Evolutionary conservation across 2,888 invertebrate species (phyloP).

Genomic region (Drosophila ochracea): DNA sequence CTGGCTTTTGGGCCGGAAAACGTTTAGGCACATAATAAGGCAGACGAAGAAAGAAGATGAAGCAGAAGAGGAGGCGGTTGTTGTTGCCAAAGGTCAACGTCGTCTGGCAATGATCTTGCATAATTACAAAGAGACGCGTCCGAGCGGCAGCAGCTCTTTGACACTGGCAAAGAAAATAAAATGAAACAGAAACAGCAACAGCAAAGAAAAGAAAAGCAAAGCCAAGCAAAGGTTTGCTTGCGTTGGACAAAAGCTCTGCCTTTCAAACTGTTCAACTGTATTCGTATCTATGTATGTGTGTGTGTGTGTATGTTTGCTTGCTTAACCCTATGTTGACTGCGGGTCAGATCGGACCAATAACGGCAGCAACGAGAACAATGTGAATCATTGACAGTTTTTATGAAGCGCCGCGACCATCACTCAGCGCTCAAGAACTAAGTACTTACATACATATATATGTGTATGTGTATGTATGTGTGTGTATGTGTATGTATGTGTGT

Average conservation of each 20-base stretch:
- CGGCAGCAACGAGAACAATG: constrained; percentile 51
- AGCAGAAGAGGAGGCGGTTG: not conserved
- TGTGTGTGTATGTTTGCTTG: constrained; percentile 22
- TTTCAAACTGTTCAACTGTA: constrained; percentile 13
- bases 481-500: constrained; percentile 8
- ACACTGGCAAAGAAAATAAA: constrained; percentile 58
- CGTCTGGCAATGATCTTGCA: constrained; percentile 81
- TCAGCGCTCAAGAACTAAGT: constrained; percentile 62
- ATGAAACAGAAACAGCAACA: constrained; percentile 1
- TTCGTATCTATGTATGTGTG: not conserved
- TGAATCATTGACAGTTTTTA: constrained; percentile 80
- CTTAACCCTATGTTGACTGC: constrained; percentile 72
- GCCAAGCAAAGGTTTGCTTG: constrained; percentile 41
- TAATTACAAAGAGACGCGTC: constrained; percentile 67
- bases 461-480: not conserved
- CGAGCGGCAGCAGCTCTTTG: constrained; percentile 29
- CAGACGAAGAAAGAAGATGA: constrained; percentile 6
- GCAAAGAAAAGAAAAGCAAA: constrained; percentile 1
- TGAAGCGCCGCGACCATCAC: constrained; percentile 78
- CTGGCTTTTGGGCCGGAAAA: constrained; percentile 72
- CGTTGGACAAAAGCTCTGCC: constrained; percentile 43
- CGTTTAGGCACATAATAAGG: constrained; percentile 72
- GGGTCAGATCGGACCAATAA: constrained; percentile 54
- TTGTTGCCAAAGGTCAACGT: constrained; percentile 62
- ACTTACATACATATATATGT: constrained; percentile 14